A percentile compares a stretch with the other conserved stretches of the same genome.
These are phyloP conservation scores for Ametastegia equiseti DNA, from an alignment of 2,888 invertebrate genomes.

Conservation along the genomic window DNA sequence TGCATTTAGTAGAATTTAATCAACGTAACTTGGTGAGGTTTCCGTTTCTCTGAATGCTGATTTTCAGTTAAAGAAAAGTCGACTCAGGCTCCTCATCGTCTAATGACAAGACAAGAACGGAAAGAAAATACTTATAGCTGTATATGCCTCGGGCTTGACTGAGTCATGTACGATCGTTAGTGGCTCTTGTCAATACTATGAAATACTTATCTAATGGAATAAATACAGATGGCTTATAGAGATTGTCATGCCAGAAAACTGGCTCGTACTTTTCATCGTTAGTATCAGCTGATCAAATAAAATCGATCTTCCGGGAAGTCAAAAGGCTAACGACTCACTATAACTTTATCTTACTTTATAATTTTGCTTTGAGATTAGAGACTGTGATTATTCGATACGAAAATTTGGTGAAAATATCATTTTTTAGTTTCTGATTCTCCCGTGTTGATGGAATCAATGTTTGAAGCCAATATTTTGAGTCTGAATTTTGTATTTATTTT, in stretches of 20 bases:
- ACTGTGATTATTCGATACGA: too few relatives aligned
- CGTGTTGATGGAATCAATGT: too few relatives aligned
- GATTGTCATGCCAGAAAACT: background rate
- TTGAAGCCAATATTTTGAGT: too few relatives aligned
- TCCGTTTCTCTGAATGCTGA: too few relatives aligned
- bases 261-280: background rate
- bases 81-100: background rate
- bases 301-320: background rate
- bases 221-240: background rate
- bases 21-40: background rate
- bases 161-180: background rate
- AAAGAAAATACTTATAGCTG: background rate
- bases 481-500: too few relatives aligned
- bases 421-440: too few relatives aligned
- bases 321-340: too few relatives aligned
- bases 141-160: background rate
- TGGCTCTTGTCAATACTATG: background rate
- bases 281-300: background rate
- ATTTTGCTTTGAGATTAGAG: too few relatives aligned
- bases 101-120: background rate
- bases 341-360: too few relatives aligned
- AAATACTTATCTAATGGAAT: background rate
- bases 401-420: too few relatives aligned
- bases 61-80: background rate
- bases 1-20: too few relatives aligned